Base-by-base conservation (phyloP, 2,113 vertebrate species). In the Acrocephalus arundinaceus region DNA sequence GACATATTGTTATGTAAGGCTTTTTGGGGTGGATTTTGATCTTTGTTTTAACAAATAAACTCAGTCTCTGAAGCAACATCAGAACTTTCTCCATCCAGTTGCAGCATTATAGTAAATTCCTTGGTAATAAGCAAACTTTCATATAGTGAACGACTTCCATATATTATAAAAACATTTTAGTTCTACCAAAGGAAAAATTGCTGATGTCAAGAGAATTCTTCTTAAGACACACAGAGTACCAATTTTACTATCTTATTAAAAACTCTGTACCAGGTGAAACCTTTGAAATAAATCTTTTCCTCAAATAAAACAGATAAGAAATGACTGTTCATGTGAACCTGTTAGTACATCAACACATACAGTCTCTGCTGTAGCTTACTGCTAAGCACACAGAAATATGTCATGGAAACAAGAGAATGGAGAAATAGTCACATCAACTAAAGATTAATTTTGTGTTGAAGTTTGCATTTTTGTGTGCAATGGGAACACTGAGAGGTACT, bases 211-310 rank as follows among this genome's bases (percentile, higher is more conserved):
- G 43, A 73, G 39, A 43, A 55, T 82, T 76, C 73, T 63, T 21
- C 33, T 88, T 79, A 79, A 94, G n/a, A 62, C 76, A n/a, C 72
- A 45, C 13, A 75, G 11, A 88, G 20, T 43, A 90, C 57, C 18
- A 71, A 2, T 77, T 51, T 91, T 95, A 45, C 67, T 35, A 8
- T 30, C 84, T 63, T 66, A 76, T 66, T 67, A 85, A 86, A 94
- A 92, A 95, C 45, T 77, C 39, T 31, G 49, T 74, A 77, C 57
- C 48, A 37, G 49, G 51, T 81, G 93, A 73, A 96, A 75, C 57
- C 37, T 49, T 82, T 94, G 61, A 43, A 85, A n/a, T 93, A 90
- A 96, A 93, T 89, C 72, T 87, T 89, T 82, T 94, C 27, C 33
- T 87, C 84, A 62, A 37, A 73, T 35, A 89, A 96, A 97, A 77